Evolutionary conservation across 2,888 invertebrate genomes (phyloP).

Genomic region (Nasonovia ribisnigri): DNA sequence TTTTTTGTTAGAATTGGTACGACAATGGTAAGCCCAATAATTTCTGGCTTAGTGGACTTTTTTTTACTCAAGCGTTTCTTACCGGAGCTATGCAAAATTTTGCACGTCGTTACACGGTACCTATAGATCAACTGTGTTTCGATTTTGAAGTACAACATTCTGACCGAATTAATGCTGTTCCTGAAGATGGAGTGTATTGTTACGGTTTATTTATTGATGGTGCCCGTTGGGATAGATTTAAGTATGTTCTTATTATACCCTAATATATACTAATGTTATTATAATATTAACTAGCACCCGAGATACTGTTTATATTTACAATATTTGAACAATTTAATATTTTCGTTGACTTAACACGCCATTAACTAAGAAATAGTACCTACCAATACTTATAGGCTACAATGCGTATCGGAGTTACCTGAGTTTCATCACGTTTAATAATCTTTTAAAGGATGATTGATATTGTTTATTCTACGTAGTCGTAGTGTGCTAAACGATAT

Average conservation of each 20-base stretch:
- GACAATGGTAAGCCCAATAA: constrained; percentile 81
- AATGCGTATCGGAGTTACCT: not conserved
- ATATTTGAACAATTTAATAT: not conserved
- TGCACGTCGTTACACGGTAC: constrained; percentile 86
- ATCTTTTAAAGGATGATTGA: not conserved
- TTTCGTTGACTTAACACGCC: not conserved
- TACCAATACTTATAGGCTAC: too few species aligned
- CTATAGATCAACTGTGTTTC: constrained; percentile 85
- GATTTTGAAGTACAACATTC: constrained; percentile 77
- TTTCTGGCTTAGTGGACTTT: constrained; percentile 95
- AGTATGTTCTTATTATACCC: constrained; percentile 68
- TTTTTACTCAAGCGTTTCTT: constrained; percentile 92
- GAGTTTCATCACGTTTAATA: not conserved
- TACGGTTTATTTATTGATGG: constrained; percentile 87
- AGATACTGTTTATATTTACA: not conserved
- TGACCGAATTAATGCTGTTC: constrained; percentile 67
- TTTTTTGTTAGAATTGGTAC: constrained; percentile 71
- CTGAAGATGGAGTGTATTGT: constrained; percentile 78
- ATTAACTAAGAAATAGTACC: not conserved
- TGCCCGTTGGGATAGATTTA: constrained; percentile 83
- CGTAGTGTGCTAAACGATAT: not conserved
- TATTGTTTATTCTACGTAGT: not conserved
- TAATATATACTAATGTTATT: not conserved
- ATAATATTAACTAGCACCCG: not conserved
- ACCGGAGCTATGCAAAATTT: constrained; percentile 92